These are phyloP conservation scores for Nymphalis io DNA, from an alignment of 1,140 invertebrate genomes.

Conservation along the genomic window DNA sequence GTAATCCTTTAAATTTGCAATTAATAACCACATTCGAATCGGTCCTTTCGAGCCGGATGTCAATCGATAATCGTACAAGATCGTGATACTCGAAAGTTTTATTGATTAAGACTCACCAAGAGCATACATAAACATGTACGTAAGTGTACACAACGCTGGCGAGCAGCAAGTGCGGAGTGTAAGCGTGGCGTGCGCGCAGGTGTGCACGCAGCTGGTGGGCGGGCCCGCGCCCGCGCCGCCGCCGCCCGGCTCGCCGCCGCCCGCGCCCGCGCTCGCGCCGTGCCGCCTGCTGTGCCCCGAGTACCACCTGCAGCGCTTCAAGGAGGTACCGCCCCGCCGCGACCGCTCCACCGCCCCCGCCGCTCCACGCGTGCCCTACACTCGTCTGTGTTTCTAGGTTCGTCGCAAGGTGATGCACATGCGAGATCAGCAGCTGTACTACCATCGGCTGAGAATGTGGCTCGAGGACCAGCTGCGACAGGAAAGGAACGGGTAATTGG, in stretches of 20 bases:
- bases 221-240: constrained; percentile 57
- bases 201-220: constrained; percentile 67
- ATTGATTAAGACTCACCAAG: no score
- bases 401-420: constrained; percentile 75
- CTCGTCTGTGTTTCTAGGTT: constrained; percentile 52
- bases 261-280: constrained; percentile 47
- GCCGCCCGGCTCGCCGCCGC: constrained; percentile 58
- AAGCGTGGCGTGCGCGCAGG: constrained; percentile 37
- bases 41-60: neutral
- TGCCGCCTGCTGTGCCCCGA: constrained; percentile 61
- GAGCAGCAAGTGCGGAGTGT: neutral
- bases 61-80: neutral
- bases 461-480: constrained; percentile 67
- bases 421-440: constrained; percentile 72
- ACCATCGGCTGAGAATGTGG: constrained; percentile 71
- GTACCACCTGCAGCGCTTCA: constrained; percentile 66
- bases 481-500: constrained; percentile 59
- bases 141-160: no score
- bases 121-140: no score
- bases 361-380: constrained; percentile 24
- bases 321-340: constrained; percentile 65
- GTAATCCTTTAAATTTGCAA: no score
- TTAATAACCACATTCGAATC: neutral
- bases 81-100: no score
- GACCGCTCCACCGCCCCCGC: constrained; percentile 55